Base-by-base conservation (phyloP, 2,113 vertebrate genomes). In the Epinephelus fuscoguttatus region DNA sequence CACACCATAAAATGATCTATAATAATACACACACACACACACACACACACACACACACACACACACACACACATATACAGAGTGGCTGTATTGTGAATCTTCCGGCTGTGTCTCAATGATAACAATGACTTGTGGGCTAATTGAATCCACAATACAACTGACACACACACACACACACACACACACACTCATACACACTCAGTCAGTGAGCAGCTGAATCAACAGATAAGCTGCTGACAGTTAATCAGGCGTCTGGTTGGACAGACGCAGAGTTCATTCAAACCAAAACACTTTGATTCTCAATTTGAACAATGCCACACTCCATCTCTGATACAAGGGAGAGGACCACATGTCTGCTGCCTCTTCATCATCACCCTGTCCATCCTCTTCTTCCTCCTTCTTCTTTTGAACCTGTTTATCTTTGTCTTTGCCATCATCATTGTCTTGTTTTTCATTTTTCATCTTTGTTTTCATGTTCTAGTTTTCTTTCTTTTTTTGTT, bases 61-160 rank as follows among this genome's bases (percentile, higher is more conserved):
- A 73, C 82, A 80, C 76, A 68, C 69, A 56, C 73, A 77, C 82
- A 30, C 66, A 50, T 25, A 50, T 15, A 23, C 40, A 71, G 40
- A 72, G 61, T 6, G 69, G 61, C 49, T 75, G 75, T 63, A 88
- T 90, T 89, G 88, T 91, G 81, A 81, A 64, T 82, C 70, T 81
- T 49, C 74, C 78, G 56, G 73, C 91, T 93, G 91, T 1, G 62
- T 78, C 85, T 86, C 56, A 2, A 73, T 73, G 91, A 93, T 91
- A 93, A 91, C 85, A 69, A 75, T 78, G 77, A 87, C 75, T 79
- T 72, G 81, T 83, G 81, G 68, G 56, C 80, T 88, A 90, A 91
- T 93, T 89, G 84, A 87, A 84, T 89, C 83, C 81, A 77, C 87
- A 84, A 73, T 89, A 80, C 74, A 75, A 76, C 53, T 60, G 19